Percentiles rank a stretch among this genome's conserved stretches.
Evolutionary conservation across 2,888 invertebrate species (phyloP).

Genomic region (Ormyrus labotus): DNA sequence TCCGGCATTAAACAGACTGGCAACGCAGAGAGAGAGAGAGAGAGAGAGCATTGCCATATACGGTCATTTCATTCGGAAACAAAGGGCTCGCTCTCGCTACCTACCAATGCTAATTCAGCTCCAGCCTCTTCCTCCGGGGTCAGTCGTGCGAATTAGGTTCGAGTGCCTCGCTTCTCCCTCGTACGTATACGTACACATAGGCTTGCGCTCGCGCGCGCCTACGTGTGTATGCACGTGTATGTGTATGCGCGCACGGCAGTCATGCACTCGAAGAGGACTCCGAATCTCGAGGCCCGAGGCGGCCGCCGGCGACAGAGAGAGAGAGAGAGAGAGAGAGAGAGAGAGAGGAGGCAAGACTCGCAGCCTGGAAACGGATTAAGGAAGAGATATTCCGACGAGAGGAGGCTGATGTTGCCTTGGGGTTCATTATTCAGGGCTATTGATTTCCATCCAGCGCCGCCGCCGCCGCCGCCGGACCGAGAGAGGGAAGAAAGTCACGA

Average conservation of each 20-base stretch:
- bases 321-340: conserved; percentile 26
- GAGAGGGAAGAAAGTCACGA: conserved; percentile 50
- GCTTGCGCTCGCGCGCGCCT: no score
- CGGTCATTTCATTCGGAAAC: conserved; percentile 2
- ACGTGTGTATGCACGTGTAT: no score
- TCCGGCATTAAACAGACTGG: no score
- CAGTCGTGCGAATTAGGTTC: conserved; percentile 13
- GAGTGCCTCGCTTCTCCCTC: not conserved
- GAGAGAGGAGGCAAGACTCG: conserved; percentile 22
- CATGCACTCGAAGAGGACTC: conserved; percentile 3
- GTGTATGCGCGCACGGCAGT: not conserved
- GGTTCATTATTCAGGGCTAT: conserved; percentile 75
- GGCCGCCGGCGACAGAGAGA: not conserved
- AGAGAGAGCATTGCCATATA: not conserved
- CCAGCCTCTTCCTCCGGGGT: not conserved
- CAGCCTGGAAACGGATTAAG: conserved; percentile 38
- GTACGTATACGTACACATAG: no score
- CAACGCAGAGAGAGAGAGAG: no score
- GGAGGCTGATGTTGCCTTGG: conserved; percentile 67
- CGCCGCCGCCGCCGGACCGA: conserved; percentile 57
- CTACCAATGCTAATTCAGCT: conserved; percentile 5
- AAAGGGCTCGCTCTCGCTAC: not conserved
- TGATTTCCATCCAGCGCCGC: conserved; percentile 73
- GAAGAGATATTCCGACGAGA: conserved; percentile 5
- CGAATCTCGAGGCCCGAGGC: conserved; percentile 28